Evolutionary conservation across 1,140 invertebrate genomes (phyloP), one percentile per base, ranked within the genome.

Genomic region (Anastatus disparis): DNA sequence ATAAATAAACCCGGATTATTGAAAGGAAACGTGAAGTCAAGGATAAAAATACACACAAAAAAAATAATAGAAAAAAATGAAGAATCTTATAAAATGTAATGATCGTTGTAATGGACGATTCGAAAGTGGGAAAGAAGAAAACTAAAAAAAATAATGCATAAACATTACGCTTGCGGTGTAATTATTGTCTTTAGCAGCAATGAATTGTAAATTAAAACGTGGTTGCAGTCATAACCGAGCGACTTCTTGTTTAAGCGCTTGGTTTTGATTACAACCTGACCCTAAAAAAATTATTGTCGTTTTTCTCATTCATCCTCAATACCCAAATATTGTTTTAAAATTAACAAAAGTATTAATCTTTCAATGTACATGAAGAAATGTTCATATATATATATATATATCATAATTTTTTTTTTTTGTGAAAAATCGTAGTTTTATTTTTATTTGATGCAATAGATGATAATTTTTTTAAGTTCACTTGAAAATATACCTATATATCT

Each of bases 151-250:
- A 62, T 69, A 70, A 62, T 64, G 48, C 66, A 73, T 69, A 73
- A 69, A 69, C 67, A 65, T 65, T 69, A 70, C 66, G 72, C 66
- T 69, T 65, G 72, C 40, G 67, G 67, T 69, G 72, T 73, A 73
- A 69, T 73, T 75, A 75, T 73, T 74, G 74, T 73, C 74, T 68
- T 75, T 75, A 75, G 74, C 68, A 69, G 72, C 74, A 75, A 70
- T 70, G 67, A 70, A 75, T 75, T 75, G 69, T 71, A 75, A 74
- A 74, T 74, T 74, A 70, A 71, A 73, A 73, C 12, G 29, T 48
- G 27, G 68, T 74, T 74, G 68, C 48, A 71, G 63, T 74, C 63
- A 68, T 65, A 67, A 74, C 46, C 72, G 68, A 71, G 72, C 20
- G 26, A 53, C 61, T 59, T 53, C 20, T 40, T 13, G 17, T 9